phyloP scores from a whole-genome alignment of 2,113 vertebrate genomes.

The Gobio gobio region DNA sequence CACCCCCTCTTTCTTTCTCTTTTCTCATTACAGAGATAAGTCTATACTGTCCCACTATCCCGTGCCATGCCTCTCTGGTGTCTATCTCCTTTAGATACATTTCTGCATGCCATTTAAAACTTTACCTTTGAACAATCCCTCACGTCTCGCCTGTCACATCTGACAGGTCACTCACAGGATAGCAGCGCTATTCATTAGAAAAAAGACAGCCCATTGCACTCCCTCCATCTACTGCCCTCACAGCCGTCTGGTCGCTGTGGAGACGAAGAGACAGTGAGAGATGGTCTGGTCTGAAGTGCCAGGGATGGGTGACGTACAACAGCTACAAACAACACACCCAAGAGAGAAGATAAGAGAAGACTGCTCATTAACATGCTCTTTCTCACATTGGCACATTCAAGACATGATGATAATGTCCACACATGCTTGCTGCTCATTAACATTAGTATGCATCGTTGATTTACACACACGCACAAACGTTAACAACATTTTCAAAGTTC shows the following conservation, averaged over 20 bases:
- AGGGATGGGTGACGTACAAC: conserved; percentile 55
- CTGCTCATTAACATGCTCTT: conserved; percentile 23
- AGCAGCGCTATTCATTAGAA: conserved; percentile 55
- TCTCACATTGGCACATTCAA: conserved; percentile 7
- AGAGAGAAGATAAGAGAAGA: conserved; percentile 46
- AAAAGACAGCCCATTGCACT: conserved; percentile 61
- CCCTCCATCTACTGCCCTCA: conserved; percentile 33
- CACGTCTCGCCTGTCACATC: conserved; percentile 19
- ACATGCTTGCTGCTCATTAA: neutral
- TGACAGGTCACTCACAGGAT: conserved; percentile 57
- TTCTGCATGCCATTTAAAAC: conserved; percentile 39
- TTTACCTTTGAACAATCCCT: conserved; percentile 34
- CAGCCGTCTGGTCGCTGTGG: conserved; percentile 59
- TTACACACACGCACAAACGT: neutral
- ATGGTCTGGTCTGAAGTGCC: conserved; percentile 49
- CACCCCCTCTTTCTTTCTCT: conserved; percentile 18
- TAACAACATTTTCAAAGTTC: neutral
- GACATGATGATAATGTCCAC: neutral
- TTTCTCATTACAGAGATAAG: conserved; percentile 34
- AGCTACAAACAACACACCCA: conserved; percentile 43
- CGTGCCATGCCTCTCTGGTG: conserved; percentile 9
- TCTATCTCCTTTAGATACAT: conserved; percentile 39
- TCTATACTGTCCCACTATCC: conserved; percentile 14
- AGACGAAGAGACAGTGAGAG: conserved; percentile 24
- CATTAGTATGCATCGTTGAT: neutral